A percentile compares a stretch with the other conserved stretches of the same genome.
Conservation (phyloP, 2,113 vertebrate genomes). For the Alaudala cheleensis region DNA sequence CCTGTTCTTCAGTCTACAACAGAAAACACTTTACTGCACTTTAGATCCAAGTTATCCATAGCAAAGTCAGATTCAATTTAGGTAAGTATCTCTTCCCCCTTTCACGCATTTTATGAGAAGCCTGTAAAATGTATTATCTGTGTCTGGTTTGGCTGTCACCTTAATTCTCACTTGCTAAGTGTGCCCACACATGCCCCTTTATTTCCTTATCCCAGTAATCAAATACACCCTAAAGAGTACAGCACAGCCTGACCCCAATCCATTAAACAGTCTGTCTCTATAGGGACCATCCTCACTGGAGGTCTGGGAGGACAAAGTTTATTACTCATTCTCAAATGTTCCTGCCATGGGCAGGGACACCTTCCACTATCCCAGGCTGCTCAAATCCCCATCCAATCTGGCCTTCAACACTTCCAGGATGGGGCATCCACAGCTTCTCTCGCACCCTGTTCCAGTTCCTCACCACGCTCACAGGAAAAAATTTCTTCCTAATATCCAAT, state of each 20-base stretch:
- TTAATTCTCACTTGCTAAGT: neutral
- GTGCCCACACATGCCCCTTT: neutral
- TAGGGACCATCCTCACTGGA: neutral
- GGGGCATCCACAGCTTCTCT: neutral
- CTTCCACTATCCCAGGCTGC: neutral
- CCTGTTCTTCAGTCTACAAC: neutral
- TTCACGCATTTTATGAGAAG: neutral
- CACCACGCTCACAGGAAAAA: accelerated
- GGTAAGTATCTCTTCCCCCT: neutral
- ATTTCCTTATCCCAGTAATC: neutral
- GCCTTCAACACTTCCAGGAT: neutral
- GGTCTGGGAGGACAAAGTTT: neutral
- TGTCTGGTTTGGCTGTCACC: neutral
- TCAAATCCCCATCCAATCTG: neutral
- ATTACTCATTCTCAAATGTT: neutral
- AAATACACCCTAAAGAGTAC: neutral
- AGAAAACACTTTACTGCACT: neutral
- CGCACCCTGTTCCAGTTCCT: neutral
- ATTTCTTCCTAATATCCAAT: neutral
- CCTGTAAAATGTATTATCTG: neutral
- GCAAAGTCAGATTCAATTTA: neutral
- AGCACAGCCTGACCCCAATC: neutral
- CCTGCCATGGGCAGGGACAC: neutral
- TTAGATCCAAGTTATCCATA: neutral
- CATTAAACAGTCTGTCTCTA: neutral